Base-by-base conservation (phyloP, 2,797 vertebrate species). In the Rhynchotus rufescens region DNA sequence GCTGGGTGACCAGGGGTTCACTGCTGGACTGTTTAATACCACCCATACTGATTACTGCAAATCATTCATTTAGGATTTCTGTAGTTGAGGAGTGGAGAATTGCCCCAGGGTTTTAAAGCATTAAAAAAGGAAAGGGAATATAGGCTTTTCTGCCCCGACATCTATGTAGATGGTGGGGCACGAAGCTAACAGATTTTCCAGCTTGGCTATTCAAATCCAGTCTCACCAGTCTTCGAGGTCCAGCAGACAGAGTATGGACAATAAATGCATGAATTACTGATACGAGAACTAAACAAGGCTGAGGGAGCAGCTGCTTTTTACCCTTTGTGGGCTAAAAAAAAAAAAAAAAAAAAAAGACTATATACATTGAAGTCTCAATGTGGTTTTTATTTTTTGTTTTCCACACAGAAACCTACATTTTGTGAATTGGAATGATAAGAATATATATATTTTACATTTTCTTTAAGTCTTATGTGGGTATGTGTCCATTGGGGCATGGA, bases 1-100 rank as follows among this genome's bases (percentile, higher is more conserved):
- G 97, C 97, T 98, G 98, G 96, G 97, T 98, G 98, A 98, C 97
- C 97, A 6, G 96, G 94, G 91, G 89, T 74, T 94, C 85, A 93
- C 90, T 97, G 97, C 97, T 97, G 97, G 97, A 97, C 22, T 49
- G 7, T 23, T 49, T 49, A 71, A 61, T 30, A 77, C 34, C 25
- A 28, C 15, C 52, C 22, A 13, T 12, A 8, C 15, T 28, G 3
- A 4, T 61, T 44, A 22, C 12, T 66, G 25, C 25, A 51, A 64
- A 21, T 16, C 9, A 6, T 23, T 19, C 14, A 13, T 80, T 71
- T 84, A 38, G 4, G 14, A 22, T 51, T 61, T 61, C 47, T 1
- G 1, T 67, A 80, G 34, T 28, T 26, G 30, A 72, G 36, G n/a
- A 56, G 25, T 13, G 47, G 64, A 61, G 30, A 57, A 38, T 16